Base-by-base conservation (phyloP, 2,888 invertebrate species). In the Heteromyza rotundicornis region DNA sequence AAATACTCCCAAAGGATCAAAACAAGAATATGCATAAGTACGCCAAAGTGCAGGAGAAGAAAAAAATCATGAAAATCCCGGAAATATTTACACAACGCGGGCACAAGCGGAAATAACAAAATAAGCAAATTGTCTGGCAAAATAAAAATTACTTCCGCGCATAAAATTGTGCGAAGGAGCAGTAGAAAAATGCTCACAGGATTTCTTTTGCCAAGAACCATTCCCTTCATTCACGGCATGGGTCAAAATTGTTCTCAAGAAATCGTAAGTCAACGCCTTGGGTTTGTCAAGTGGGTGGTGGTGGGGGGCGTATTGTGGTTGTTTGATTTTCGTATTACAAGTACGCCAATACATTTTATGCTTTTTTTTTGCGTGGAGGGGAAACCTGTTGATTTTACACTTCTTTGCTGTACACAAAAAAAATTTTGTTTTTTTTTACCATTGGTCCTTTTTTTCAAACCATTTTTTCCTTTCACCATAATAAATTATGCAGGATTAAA, bases 121-220 rank as follows among this genome's bases (percentile, higher is more conserved):
- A 76, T 82, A 82, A 82, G 78, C 80, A 81, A 82, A 82, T 80
- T 81, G 81, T 81, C 81, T 81, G 80, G 79, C 78, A 71, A 80
- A 80, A 81, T 82, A 82, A 81, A 82, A 81, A 81, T 81, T 80
- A 73, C 74, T 81, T 82, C 82, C 81, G 80, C 72, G 20, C 40
- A n/a, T 40, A 40, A 40, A 40, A n/a, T n/a, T 32, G 32, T 23
- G 24, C 58, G 59, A 59, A 59, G 64, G 54, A 58, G 61, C 49
- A 57, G 44, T 24, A 35, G 16, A 59, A 64, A 60, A 57, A 17
- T 60, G 60, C n/a, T n/a, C 60, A 65, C 55, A 64, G 62, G n/a
- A n/a, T n/a, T n/a, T n/a, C 56, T 60, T 62, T 65, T 55, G 61
- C 59, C 57, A 56, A 14, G 53, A 56, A 59, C 55, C 57, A 58